These are phyloP conservation scores for Coryphaenoides rupestris DNA, from an alignment of 2,113 vertebrate species.

Conservation along the genomic window DNA sequence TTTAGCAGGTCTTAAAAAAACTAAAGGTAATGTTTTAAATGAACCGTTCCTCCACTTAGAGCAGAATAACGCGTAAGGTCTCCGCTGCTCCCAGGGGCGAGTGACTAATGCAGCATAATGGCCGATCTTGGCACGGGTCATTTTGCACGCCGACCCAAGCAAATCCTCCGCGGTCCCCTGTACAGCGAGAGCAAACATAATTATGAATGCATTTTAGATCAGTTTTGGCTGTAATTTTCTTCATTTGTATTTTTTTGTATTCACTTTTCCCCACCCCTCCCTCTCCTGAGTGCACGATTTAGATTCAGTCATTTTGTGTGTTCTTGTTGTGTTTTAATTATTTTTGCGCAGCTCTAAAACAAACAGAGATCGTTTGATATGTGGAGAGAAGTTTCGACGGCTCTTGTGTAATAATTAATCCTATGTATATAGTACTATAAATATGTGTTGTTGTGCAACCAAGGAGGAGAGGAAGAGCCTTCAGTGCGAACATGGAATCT, in stretches of 20 bases:
- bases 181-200: conserved; percentile 44
- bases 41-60: conserved; percentile 41
- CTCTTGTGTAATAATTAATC: background rate
- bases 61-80: conserved; percentile 43
- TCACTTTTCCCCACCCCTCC: too few relatives aligned
- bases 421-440: background rate
- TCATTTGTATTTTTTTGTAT: too few relatives aligned
- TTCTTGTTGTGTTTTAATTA: too few relatives aligned
- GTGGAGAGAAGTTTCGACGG: too few relatives aligned
- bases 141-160: conserved; percentile 54
- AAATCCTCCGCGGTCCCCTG: conserved; percentile 50
- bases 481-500: too few relatives aligned
- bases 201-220: conserved; percentile 30
- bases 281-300: too few relatives aligned
- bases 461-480: too few relatives aligned
- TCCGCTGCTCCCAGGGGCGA: conserved; percentile 38
- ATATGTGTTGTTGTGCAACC: background rate
- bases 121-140: conserved; percentile 56
- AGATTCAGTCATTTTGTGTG: too few relatives aligned
- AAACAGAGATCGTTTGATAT: too few relatives aligned
- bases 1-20: too few relatives aligned
- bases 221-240: conserved; percentile 22
- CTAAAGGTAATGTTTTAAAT: conserved; percentile 32
- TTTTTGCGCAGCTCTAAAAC: too few relatives aligned
- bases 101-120: conserved; percentile 65